Base-by-base conservation (phyloP, 2,797 vertebrate species). In the Phataginus tetradactyla region DNA sequence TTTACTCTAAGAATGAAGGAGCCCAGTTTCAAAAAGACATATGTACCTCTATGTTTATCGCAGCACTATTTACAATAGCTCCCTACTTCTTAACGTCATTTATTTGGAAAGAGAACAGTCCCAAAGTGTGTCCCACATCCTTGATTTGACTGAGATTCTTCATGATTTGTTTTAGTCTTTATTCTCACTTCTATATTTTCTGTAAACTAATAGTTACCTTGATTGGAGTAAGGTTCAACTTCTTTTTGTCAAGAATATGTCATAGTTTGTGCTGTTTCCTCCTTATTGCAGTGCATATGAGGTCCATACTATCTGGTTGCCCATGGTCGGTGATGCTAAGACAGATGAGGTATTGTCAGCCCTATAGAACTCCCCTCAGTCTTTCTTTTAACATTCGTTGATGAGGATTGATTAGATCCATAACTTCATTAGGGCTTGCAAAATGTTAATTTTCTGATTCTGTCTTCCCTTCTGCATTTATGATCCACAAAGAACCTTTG, bases 231-330 rank as follows among this genome's bases (percentile, higher is more conserved):
- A 59, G 15, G 14, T 83, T 86, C 79, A 51, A 37, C 87, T 86
- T 90, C n/a, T 68, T 87, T 57, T 90, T 95, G 25, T 90, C 39
- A 71, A 90, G 39, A n/a, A 37, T 78, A 77, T 42, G 17, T 81
- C 85, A 39, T 18, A 55, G 42, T 86, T 83, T 59, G 34, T 89
- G 12, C 12, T 91, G 15, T 20, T 69, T 64, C 29, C 27, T 89
- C 74, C n/a, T 71, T 39, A 29, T 15, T 66, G 9, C 3, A 23
- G 37, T 63, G 27, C 21, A 25, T 75, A 21, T 21, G 61, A 91
- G 64, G 18, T 32, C 29, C 39, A 10, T 57, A 5, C 5, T 15
- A 72, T 71, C 29, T 69, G 66, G n/a, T 32, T 90, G 18, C 32
- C 69, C 59, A 18, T 2, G 1, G 27, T 93, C 42, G 15, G 1